Base-by-base conservation (phyloP, 1,140 invertebrate species). In the Heterodera schachtii region DNA sequence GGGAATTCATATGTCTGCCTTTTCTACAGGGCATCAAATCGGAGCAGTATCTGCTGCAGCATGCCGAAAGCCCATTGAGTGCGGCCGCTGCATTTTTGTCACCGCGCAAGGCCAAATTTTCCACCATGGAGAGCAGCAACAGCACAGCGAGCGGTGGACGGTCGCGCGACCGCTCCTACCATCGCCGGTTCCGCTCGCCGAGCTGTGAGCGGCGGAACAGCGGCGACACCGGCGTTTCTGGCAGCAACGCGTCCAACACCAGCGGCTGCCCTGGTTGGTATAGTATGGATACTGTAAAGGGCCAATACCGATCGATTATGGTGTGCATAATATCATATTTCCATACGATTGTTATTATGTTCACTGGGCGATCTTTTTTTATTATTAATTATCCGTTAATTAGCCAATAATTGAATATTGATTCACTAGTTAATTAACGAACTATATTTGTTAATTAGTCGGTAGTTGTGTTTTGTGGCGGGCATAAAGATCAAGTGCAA, bases 181-280 rank as follows among this genome's bases (percentile, higher is more conserved):
- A 41, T 41, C 67, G 84, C 3, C 49, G 84, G 74, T 52, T 69
- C 43, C 75, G 80, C 75, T 87, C 86, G 43, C 84, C 87, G 16
- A 81, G 82, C 70, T 77, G 67, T 16, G 79, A 71, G 69, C 69
- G 31, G 0, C 9, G 11, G 69, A 41, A 46, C 41, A 46, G 69
- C 69, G 69, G 49, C 49, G 49, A 11, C 49, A 11, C 49, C 49
- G 49, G 49, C 49, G 49, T 16, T 31, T 31, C 31, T 69, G 47
- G 66, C 47, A 60, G 19, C 80, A n/a, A 69, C 31, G 46, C 43
- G 82, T 64, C 46, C 43, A 75, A 19, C 13, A 19, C 13, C 57
- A 19, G 1, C 13, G 57, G 57, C 57, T 60, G 31, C 1, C 31
- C 57, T 60, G 57, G 57, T 60, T 4, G 16, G 57, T 52, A 2